These are phyloP conservation scores for Napeogenes inachia DNA, from an alignment of 2,888 invertebrate species.

Conservation along the genomic window DNA sequence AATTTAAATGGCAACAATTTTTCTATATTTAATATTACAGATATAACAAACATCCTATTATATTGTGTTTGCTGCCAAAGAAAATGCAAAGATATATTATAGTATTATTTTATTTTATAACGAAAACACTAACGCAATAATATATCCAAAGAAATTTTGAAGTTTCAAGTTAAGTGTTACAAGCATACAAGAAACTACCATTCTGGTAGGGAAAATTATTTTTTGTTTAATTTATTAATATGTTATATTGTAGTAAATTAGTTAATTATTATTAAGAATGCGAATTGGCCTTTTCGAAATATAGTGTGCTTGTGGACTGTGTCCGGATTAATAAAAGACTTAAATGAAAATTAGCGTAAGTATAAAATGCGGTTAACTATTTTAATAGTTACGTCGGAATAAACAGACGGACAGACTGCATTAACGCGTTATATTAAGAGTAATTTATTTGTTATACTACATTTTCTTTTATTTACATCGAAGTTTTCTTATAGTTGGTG, in stretches of 20 bases:
- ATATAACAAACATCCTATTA: constrained; percentile 26
- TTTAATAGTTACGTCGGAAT: background rate
- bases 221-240: constrained; percentile 37
- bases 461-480: constrained; percentile 8
- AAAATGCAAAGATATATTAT: constrained; percentile 42
- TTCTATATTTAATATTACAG: background rate
- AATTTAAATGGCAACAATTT: constrained; percentile 6
- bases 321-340: constrained; percentile 72
- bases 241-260: constrained; percentile 32
- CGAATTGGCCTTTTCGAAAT: constrained; percentile 67
- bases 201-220: constrained; percentile 7
- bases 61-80: constrained; percentile 44
- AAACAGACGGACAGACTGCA: no score
- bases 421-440: constrained; percentile 9
- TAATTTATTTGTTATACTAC: constrained; percentile 22
- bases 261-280: constrained; percentile 32
- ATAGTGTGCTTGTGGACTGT: constrained; percentile 70
- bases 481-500: background rate
- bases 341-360: constrained; percentile 63
- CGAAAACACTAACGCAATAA: constrained; percentile 40
- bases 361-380: background rate
- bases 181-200: constrained; percentile 7
- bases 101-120: background rate
- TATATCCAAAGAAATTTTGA: constrained; percentile 47
- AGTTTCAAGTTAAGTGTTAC: constrained; percentile 23